Evolutionary conservation across 2,888 invertebrate species (phyloP), one percentile per base, ranked within the genome.

Genomic region (Lycia hirtaria): DNA sequence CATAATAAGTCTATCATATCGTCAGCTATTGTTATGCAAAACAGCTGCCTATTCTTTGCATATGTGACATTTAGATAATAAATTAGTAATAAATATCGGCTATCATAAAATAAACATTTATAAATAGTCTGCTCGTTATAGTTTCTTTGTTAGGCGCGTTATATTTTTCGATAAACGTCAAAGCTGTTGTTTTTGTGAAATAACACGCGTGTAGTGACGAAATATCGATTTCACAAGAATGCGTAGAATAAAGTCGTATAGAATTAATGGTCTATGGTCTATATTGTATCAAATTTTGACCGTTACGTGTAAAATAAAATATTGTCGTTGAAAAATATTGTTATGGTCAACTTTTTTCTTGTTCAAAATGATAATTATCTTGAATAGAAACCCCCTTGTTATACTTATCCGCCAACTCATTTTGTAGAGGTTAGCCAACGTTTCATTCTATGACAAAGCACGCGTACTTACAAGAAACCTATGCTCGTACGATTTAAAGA

Each of bases 1-100:
- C 19, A 41, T 28, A 24, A 20, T 26, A 3, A 37, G 20, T 24
- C 32, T n/a, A n/a, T n/a, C n/a, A n/a, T n/a, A n/a, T n/a, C n/a
- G n/a, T n/a, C n/a, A n/a, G 14, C 33, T 17, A 56, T 56, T 56
- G 51, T 57, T 53, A 58, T 58, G 58, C 53, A 49, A 58, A 57
- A n/a, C n/a, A 49, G 40, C 26, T 22, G 12, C 24, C 52, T 19
- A 57, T 58, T 58, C 43, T 48, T 53, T 44, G 35, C 48, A 26
- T 19, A 44, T 20, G 26, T 53, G 58, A 53, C 58, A 58, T 58
- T 58, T 57, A 12, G 30, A 17, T 53, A 32, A 58, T 58, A 58
- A 53, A 58, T 53, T 48, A 53, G 32, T 24, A 32, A 48, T 53
- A 53, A 53, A 58, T 58, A 53, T 38, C 37, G 17, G 15, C 9